A percentile compares a stretch with the other conserved stretches of the same genome.
phyloP scores from a whole-genome alignment of 1,140 invertebrate genomes.

The Leptestheria dahalacensis region DNA sequence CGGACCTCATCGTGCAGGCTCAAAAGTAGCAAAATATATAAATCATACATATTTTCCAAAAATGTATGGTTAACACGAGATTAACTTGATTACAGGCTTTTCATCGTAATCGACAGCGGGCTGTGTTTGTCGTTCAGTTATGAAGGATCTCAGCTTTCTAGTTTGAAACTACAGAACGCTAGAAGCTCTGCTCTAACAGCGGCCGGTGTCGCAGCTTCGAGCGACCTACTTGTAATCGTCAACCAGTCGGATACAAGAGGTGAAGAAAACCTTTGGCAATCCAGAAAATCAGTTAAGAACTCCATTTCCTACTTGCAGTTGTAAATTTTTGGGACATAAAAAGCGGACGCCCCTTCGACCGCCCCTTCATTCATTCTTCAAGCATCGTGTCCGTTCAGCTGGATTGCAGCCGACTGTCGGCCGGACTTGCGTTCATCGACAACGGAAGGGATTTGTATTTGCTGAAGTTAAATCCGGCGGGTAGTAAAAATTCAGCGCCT shows the following conservation, averaged over 20 bases:
- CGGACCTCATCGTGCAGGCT: conserved; percentile 59
- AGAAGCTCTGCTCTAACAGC: neutral
- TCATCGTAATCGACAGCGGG: neutral
- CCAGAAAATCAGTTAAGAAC: too few relatives aligned
- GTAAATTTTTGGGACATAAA: neutral
- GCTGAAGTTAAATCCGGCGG: neutral
- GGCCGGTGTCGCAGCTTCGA: neutral
- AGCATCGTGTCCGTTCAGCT: neutral
- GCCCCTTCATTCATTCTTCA: neutral
- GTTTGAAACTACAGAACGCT: neutral
- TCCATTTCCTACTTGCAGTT: too few relatives aligned
- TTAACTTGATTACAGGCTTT: too few relatives aligned
- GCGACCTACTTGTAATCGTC: neutral
- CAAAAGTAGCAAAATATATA: conserved; percentile 49
- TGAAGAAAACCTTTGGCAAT: too few relatives aligned
- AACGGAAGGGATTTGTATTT: neutral
- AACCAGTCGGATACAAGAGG: neutral
- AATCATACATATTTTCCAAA: too few relatives aligned
- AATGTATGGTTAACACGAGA: too few relatives aligned
- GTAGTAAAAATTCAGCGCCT: neutral
- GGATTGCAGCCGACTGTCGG: neutral
- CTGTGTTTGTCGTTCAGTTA: conserved; percentile 24
- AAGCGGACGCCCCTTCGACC: neutral
- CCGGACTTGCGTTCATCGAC: neutral
- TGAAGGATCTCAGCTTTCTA: neutral